These are phyloP conservation scores for Colletes gigas DNA, from an alignment of 1,140 invertebrate genomes.

Conservation along the genomic window DNA sequence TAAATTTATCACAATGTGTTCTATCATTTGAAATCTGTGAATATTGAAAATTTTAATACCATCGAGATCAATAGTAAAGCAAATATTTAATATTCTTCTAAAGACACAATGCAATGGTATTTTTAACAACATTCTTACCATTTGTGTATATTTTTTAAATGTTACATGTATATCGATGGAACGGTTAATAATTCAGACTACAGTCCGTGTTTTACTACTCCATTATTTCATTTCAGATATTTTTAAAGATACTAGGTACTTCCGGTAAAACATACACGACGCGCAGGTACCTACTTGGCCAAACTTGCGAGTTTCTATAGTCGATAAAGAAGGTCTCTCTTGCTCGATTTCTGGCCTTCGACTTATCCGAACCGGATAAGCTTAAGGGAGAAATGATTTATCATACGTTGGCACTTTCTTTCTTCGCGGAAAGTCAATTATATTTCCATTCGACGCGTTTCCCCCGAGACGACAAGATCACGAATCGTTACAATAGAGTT, in stretches of 20 bases:
- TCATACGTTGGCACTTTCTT: not conserved
- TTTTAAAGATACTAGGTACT: not conserved
- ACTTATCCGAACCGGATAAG: conserved; percentile 56
- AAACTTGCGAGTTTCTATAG: conserved; percentile 20
- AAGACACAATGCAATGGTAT: too few relatives aligned
- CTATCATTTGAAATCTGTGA: too few relatives aligned
- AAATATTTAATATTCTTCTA: too few relatives aligned
- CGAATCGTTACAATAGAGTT: too few relatives aligned
- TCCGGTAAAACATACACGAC: not conserved
- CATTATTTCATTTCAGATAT: too few relatives aligned
- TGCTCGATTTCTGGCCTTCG: not conserved
- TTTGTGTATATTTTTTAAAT: too few relatives aligned
- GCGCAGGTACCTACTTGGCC: conserved; percentile 18
- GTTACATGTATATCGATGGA: too few relatives aligned
- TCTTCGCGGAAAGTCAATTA: not conserved
- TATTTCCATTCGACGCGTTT: not conserved
- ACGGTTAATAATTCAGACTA: too few relatives aligned
- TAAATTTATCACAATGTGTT: not conserved
- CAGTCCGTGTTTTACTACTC: too few relatives aligned
- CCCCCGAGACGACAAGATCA: not conserved
- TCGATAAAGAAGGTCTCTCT: conserved; percentile 50
- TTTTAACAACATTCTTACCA: too few relatives aligned
- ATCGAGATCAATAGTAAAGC: too few relatives aligned
- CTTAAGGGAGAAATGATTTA: not conserved
- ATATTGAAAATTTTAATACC: too few relatives aligned